Evolutionary conservation across 2,113 vertebrate species (phyloP).

Genomic region (Cygnus atratus): DNA sequence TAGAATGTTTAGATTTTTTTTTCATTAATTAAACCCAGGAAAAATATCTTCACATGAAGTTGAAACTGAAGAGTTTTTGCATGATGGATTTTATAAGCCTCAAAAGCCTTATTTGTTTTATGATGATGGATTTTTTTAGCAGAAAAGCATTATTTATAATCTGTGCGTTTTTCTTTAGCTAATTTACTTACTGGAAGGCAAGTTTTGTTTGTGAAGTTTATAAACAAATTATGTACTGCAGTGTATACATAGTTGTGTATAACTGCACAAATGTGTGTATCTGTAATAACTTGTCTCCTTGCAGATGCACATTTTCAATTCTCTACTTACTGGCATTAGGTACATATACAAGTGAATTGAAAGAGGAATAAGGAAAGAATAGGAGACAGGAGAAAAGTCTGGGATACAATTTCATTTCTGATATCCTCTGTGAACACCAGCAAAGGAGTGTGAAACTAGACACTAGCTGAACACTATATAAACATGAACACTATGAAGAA

Average conservation of each 20-base stretch:
- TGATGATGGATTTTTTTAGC: not conserved
- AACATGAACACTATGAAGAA: not conserved
- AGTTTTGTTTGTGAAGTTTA: not conserved
- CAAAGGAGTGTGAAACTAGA: not conserved
- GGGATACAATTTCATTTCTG: not conserved
- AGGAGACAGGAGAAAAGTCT: not conserved
- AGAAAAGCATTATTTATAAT: not conserved
- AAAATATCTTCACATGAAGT: not conserved
- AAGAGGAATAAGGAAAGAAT: not conserved
- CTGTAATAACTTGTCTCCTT: not conserved
- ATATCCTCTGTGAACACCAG: not conserved
- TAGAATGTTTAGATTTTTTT: not conserved
- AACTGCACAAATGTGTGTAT: not conserved
- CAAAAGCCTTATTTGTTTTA: not conserved
- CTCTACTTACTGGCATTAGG: not conserved
- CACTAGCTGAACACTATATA: not conserved
- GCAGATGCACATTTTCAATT: not conserved
- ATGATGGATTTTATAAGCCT: not conserved
- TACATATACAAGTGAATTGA: not conserved
- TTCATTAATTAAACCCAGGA: not conserved
- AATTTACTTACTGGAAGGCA: not conserved
- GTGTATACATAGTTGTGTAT: not conserved
- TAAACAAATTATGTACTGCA: not conserved
- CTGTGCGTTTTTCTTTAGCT: not conserved
- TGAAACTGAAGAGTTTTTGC: not conserved